A percentile compares a stretch with the other conserved stretches of the same genome.
phyloP scores from a whole-genome alignment of 2,113 vertebrate species.

The Percina caprodes region DNA sequence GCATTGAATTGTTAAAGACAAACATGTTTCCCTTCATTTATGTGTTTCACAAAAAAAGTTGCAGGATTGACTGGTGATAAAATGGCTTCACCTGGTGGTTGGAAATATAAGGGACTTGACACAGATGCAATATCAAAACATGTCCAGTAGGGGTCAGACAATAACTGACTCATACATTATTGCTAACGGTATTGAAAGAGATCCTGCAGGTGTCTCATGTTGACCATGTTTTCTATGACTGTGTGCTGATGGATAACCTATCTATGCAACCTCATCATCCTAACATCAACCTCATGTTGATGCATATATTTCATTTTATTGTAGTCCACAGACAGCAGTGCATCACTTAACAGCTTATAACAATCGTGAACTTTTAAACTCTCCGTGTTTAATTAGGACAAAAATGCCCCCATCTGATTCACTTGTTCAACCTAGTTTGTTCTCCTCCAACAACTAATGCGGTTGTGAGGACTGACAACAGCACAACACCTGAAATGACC shows the following conservation, averaged over 20 bases:
- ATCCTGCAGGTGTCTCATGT: neutral
- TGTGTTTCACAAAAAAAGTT: neutral
- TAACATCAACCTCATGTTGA: neutral
- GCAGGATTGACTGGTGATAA: neutral
- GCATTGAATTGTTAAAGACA: neutral
- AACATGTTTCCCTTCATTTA: neutral
- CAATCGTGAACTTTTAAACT: neutral
- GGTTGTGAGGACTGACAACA: neutral
- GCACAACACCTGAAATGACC: neutral
- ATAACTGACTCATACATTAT: neutral
- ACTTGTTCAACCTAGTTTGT: neutral
- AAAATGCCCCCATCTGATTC: neutral
- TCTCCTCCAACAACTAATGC: too few species aligned
- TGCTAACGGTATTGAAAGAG: neutral
- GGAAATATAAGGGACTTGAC: neutral
- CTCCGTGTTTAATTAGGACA: neutral
- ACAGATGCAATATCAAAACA: neutral
- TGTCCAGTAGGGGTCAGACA: conserved; percentile 53
- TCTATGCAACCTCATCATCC: neutral
- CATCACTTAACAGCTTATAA: neutral
- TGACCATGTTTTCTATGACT: neutral
- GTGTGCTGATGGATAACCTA: neutral
- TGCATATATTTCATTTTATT: neutral
- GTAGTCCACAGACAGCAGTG: neutral
- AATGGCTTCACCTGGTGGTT: conserved; percentile 51